Conservation (phyloP, 2,797 vertebrate genomes). For the Nyctalus aviator region DNA sequence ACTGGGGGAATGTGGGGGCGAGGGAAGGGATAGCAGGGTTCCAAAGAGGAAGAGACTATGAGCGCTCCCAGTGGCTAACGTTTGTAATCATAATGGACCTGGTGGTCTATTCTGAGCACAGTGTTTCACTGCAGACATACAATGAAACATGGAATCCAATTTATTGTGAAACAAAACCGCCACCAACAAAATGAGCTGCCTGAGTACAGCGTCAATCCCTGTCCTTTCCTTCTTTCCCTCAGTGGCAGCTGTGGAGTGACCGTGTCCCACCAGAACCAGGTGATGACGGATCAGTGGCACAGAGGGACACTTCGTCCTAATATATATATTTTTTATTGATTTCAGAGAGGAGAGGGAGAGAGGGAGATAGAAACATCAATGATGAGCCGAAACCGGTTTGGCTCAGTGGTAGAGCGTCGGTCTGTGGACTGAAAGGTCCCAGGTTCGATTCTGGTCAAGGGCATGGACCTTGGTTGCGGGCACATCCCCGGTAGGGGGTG, state of each 20-base stretch:
- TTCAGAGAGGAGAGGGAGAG: no score
- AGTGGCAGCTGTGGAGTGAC: not conserved
- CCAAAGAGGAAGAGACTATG: not conserved
- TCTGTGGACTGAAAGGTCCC: no score
- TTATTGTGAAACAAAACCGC: not conserved
- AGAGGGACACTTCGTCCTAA: not conserved
- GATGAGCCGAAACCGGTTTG: no score
- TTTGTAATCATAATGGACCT: not conserved
- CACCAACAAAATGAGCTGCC: not conserved
- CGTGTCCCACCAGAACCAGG: not conserved
- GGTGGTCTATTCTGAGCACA: not conserved
- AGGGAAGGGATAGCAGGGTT: not conserved
- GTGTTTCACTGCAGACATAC: not conserved
- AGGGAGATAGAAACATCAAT: no score
- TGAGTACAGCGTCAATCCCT: not conserved
- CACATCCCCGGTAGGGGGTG: no score
- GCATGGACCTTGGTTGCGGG: no score
- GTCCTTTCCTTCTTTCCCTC: not conserved
- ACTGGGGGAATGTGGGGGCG: no score
- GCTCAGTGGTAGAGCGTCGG: no score
- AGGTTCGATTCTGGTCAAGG: no score
- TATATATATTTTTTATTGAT: no score
- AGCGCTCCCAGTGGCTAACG: not conserved
- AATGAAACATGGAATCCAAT: slow-evolving; percentile 2
- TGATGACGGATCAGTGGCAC: not conserved